Conservation (phyloP, 1,140 invertebrate species). For the Medauroidea extradentata region DNA sequence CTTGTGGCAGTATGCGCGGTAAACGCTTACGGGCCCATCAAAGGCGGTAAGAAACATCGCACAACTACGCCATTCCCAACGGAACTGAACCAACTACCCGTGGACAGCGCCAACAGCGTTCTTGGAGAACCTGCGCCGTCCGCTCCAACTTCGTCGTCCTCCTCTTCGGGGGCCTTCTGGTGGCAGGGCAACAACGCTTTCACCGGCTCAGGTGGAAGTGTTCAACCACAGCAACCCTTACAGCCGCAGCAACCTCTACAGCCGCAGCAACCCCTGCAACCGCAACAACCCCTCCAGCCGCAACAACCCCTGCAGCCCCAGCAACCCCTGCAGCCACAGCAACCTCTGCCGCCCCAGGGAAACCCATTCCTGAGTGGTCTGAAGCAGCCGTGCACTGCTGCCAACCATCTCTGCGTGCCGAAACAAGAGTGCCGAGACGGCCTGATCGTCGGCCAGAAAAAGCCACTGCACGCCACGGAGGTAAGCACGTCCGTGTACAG, state of each 20-base stretch:
- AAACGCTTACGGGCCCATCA: no score
- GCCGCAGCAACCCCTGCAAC: neutral
- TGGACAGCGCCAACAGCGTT: neutral
- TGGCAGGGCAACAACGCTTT: neutral
- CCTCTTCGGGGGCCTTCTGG: neutral
- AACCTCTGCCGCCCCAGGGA: neutral
- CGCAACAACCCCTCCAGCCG: neutral
- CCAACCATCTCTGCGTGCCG: constrained; percentile 1
- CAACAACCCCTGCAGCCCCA: neutral
- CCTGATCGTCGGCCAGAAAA: neutral
- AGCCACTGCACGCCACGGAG: no score
- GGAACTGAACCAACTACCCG: neutral
- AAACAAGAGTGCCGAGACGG: constrained; percentile 6
- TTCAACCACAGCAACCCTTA: neutral
- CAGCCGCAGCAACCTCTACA: neutral
- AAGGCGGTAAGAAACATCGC: constrained; percentile 1
- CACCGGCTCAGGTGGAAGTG: neutral
- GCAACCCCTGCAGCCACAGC: neutral
- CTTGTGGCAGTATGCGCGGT: no score
- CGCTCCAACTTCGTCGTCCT: neutral
- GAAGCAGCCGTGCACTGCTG: neutral
- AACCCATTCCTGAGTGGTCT: constrained; percentile 8
- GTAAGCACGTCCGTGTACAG: no score
- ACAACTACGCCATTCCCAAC: neutral
- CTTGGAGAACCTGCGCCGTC: neutral